phyloP scores from a whole-genome alignment of 1,140 invertebrate genomes.

The Drosophila guanche region DNA sequence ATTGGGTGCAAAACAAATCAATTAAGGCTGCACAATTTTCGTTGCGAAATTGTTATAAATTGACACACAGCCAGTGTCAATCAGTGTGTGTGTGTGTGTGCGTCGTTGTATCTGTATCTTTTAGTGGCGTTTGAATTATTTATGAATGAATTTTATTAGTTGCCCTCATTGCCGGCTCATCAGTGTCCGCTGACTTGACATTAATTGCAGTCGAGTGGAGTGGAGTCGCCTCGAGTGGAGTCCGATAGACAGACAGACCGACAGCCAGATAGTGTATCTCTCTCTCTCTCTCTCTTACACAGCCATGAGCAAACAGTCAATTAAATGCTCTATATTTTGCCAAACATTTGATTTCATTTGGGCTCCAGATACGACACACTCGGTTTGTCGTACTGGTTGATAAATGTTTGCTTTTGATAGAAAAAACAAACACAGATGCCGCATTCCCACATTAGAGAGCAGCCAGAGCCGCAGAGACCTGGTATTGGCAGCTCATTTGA shows the following conservation, averaged over 20 bases:
- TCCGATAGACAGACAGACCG: slow-evolving; percentile 10
- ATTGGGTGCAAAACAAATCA: slow-evolving; percentile 78
- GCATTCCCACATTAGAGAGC: slow-evolving; percentile 62
- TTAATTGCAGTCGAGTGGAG: slow-evolving; percentile 64
- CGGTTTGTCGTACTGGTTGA: slow-evolving; percentile 17
- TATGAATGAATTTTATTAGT: slow-evolving; percentile 82
- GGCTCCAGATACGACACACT: slow-evolving; percentile 22
- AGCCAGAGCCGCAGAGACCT: slow-evolving; percentile 25
- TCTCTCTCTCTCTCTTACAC: too few relatives aligned
- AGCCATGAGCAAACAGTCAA: slow-evolving; percentile 53
- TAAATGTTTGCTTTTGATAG: slow-evolving; percentile 40
- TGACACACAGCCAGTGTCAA: slow-evolving; percentile 23
- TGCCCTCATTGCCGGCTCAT: slow-evolving; percentile 79
- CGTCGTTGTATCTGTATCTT: slow-evolving; percentile 6
- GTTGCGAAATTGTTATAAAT: slow-evolving; percentile 79
- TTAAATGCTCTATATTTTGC: slow-evolving; percentile 75
- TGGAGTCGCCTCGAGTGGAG: slow-evolving; percentile 45
- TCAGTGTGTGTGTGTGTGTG: slow-evolving; percentile 1
- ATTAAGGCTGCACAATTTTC: slow-evolving; percentile 64
- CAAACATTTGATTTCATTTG: slow-evolving; percentile 72
- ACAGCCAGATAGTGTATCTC: too few relatives aligned
- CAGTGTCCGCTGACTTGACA: slow-evolving; percentile 68
- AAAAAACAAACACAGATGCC: slow-evolving; percentile 54
- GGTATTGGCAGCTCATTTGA: slow-evolving; percentile 70
- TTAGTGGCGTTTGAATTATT: slow-evolving; percentile 73